Conservation (phyloP, 2,888 invertebrate genomes). For the Meteorus colon region DNA sequence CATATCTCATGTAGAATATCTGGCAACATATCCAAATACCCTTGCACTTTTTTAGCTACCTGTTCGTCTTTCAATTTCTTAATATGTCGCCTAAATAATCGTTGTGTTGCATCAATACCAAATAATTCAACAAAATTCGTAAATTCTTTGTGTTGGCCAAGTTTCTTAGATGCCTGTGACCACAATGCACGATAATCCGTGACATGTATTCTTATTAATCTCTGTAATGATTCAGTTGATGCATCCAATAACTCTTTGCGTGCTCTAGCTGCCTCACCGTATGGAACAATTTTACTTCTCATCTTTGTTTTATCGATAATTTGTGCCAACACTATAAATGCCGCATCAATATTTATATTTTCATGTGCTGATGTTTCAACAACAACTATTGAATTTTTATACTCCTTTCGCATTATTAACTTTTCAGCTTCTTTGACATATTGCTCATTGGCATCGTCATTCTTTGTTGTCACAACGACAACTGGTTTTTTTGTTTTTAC, state of each 20-base stretch:
- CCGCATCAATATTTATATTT: slow-evolving; percentile 95
- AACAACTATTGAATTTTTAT: slow-evolving; percentile 89
- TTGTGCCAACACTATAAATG: slow-evolving; percentile 92
- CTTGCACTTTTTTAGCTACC: slow-evolving; percentile 83
- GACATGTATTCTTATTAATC: slow-evolving; percentile 88
- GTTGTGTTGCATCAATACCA: slow-evolving; percentile 88
- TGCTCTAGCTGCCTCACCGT: slow-evolving; percentile 88
- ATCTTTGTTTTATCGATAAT: slow-evolving; percentile 93
- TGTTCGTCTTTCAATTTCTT: slow-evolving; percentile 88
- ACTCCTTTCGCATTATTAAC: slow-evolving; percentile 91
- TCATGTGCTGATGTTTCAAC: slow-evolving; percentile 97
- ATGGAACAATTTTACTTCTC: slow-evolving; percentile 82
- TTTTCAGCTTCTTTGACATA: slow-evolving; percentile 93
- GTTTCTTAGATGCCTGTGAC: slow-evolving; percentile 89
- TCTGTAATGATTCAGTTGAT: slow-evolving; percentile 92
- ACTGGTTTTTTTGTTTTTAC: slow-evolving; percentile 96
- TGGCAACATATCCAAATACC: slow-evolving; percentile 85
- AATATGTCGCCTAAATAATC: slow-evolving; percentile 85
- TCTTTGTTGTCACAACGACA: slow-evolving; percentile 95
- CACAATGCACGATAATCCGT: slow-evolving; percentile 89
- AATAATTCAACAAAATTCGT: slow-evolving; percentile 91
- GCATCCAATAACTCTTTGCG: slow-evolving; percentile 92
- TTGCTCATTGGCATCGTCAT: slow-evolving; percentile 92
- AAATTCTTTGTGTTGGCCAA: slow-evolving; percentile 92
- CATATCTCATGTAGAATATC: slow-evolving; percentile 85